A percentile compares a stretch with the other conserved stretches of the same genome.
Evolutionary conservation across 1,140 invertebrate genomes (phyloP).

Genomic region (Sogatella furcifera): DNA sequence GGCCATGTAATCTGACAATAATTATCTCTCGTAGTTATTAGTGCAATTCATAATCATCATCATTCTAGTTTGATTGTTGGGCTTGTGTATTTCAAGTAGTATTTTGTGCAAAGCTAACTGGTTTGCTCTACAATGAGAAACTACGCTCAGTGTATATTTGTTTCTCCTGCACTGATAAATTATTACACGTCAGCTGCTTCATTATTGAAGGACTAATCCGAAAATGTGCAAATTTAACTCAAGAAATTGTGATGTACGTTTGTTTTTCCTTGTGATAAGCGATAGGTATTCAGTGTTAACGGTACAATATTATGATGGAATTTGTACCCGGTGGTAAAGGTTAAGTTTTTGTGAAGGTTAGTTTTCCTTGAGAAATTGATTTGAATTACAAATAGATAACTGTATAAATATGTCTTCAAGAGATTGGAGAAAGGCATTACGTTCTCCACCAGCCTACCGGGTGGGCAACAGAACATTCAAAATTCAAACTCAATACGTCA

Average conservation of each 20-base stretch:
- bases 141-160: no score
- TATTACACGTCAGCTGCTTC: no score
- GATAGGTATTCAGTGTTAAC: no score
- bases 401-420: constrained; percentile 36
- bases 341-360: constrained; percentile 9
- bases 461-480: constrained; percentile 73
- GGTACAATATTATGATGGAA: background rate
- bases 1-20: background rate
- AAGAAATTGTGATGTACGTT: background rate
- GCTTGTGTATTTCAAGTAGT: no score
- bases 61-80: no score
- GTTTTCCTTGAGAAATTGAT: background rate
- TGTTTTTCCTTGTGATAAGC: background rate
- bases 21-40: no score
- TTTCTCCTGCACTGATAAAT: no score
- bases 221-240: background rate
- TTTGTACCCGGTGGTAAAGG: background rate
- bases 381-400: no score
- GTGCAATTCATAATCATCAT: no score
- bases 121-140: no score
- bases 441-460: constrained; percentile 69
- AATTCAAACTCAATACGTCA: constrained; percentile 65
- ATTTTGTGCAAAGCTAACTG: no score
- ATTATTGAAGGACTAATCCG: no score
- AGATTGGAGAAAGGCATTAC: constrained; percentile 77